These are phyloP conservation scores for Theocolax elegans DNA, from an alignment of 1,140 invertebrate genomes.

Conservation along the genomic window DNA sequence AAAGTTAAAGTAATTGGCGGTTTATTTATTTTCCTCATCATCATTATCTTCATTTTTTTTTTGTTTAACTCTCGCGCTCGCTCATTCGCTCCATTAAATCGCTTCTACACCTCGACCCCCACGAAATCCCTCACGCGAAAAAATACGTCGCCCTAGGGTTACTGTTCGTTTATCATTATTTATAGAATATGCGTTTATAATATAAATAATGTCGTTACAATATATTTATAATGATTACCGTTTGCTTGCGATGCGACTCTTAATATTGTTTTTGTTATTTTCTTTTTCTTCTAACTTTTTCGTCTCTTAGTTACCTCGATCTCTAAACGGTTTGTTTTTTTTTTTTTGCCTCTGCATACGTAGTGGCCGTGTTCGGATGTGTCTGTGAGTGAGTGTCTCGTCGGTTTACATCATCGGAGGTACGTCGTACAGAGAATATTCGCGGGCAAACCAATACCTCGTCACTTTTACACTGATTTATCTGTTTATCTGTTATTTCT, in stretches of 20 bases:
- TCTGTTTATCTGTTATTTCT: constrained; percentile 15
- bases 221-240: constrained; percentile 66
- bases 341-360: too few relatives aligned
- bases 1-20: constrained; percentile 68
- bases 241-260: too few relatives aligned
- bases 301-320: too few relatives aligned
- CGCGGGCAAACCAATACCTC: too few relatives aligned
- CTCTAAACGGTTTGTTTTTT: too few relatives aligned
- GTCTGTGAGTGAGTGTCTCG: constrained; percentile 47
- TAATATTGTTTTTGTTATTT: too few relatives aligned
- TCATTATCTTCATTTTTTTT: constrained; percentile 18
- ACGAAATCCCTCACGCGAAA: constrained; percentile 16
- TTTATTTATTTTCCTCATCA: constrained; percentile 57
- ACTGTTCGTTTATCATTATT: constrained; percentile 63
- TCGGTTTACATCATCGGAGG: constrained; percentile 60
- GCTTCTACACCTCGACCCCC: neutral
- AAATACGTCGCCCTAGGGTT: constrained; percentile 62
- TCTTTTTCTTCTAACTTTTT: too few relatives aligned
- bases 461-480: too few relatives aligned
- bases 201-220: constrained; percentile 67
- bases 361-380: constrained; percentile 55
- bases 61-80: constrained; percentile 21
- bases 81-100: neutral
- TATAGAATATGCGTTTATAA: constrained; percentile 66
- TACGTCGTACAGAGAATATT: constrained; percentile 61